Base-by-base conservation (phyloP, 2,797 vertebrate species). In the Premnoplex brunnescens region DNA sequence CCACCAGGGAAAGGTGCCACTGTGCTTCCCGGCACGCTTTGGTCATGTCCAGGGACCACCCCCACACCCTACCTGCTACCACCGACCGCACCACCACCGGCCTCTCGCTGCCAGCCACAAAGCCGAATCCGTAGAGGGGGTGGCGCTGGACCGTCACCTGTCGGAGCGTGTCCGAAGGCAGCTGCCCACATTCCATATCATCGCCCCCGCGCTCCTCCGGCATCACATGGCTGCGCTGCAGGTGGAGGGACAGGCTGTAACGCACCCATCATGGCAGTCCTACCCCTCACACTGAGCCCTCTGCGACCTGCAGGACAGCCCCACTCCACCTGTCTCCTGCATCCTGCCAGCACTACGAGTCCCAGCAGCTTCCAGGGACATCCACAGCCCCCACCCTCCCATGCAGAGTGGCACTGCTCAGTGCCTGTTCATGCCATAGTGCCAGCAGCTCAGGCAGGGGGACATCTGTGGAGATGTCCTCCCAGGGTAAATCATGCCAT, bases 181-280 rank as follows among this genome's bases (percentile, higher is more conserved):
- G 98, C 98, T 99, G 99, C 97, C 98, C 98, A 98, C 98, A 99
- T 99, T 99, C 99, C 99, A 99, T 99, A 98, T 98, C 99, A 99
- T 99, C 98, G 96, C 98, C 95, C 41, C 93, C 95, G 95, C 96
- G 96, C 98, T 98, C 98, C 97, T 99, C 99, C 98, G 98, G 98
- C 98, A 99, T 99, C 98, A 98, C 99, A 99, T 98, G 98, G 98
- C 99, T 99, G 97, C 48, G 28, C 94, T 93, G 81, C 80, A 59
- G 89, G 55, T 22, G 82, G 68, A 78, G 87, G 93, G 89, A 51
- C 93, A 91, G 94, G 51, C 95, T 94, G 95, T 96, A 1, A 79
- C 0, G 37, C 71, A 73, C 43, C 30, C 44, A 2, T 4, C 73
- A 7, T 0, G 5, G 37, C 56, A 7, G 52, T n/a, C 15, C 68